phyloP scores from a whole-genome alignment of 2,888 invertebrate species.

The Agrotis clavis region DNA sequence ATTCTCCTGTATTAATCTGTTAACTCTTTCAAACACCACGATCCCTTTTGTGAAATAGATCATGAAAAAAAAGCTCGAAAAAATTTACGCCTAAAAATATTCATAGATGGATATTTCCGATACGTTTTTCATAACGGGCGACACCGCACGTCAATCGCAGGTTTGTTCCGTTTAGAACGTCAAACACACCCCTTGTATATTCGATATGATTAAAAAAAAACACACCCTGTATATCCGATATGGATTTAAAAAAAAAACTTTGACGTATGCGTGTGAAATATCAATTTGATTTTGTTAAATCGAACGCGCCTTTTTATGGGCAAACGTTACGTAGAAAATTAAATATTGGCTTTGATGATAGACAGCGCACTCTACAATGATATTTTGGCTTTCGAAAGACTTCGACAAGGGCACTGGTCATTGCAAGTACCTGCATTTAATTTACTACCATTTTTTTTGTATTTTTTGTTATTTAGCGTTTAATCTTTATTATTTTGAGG shows the following conservation, averaged over 20 bases:
- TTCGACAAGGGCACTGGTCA: too few relatives aligned
- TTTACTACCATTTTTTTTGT: too few relatives aligned
- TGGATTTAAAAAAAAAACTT: constrained; percentile 51
- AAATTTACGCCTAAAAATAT: constrained; percentile 39
- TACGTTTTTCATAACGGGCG: constrained; percentile 53
- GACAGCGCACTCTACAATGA: too few relatives aligned
- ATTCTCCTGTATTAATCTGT: neutral
- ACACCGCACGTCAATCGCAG: constrained; percentile 67
- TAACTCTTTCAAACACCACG: neutral
- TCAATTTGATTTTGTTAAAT: constrained; percentile 34
- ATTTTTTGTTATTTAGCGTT: too few relatives aligned
- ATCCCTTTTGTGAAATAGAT: constrained; percentile 16
- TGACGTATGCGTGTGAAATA: constrained; percentile 29
- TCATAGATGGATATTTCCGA: constrained; percentile 43
- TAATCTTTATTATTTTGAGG: too few relatives aligned
- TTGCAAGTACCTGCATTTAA: too few relatives aligned
- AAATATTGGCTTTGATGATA: constrained; percentile 21
- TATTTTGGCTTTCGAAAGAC: too few relatives aligned
- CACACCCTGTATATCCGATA: constrained; percentile 58
- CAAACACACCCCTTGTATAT: constrained; percentile 60
- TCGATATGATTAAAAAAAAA: constrained; percentile 46
- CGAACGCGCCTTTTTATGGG: constrained; percentile 28
- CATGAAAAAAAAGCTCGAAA: constrained; percentile 21
- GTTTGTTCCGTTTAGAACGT: constrained; percentile 58
- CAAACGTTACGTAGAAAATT: neutral